Percentiles rank a stretch among this genome's conserved stretches.
Evolutionary conservation across 1,140 invertebrate genomes (phyloP).

Genomic region (Plectrocnemia conspersa): DNA sequence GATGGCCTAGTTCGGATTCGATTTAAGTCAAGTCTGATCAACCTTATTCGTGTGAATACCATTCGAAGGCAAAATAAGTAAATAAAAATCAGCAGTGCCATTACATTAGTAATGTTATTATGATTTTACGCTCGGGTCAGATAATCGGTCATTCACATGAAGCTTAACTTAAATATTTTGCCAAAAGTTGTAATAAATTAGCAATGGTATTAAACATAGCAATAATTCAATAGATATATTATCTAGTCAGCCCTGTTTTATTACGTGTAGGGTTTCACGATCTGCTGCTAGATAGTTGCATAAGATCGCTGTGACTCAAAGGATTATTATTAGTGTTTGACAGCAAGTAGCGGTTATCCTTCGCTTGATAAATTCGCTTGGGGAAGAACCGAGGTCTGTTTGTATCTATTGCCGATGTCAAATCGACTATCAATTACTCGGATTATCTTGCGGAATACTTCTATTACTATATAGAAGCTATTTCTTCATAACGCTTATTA

Average conservation of each 20-base stretch:
- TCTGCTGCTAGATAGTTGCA: conserved; percentile 7
- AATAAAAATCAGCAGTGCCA: too few species aligned
- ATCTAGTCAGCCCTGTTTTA: conserved; percentile 5
- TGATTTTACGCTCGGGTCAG: neutral
- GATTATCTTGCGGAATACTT: too few species aligned
- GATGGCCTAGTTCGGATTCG: too few species aligned
- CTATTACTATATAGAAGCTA: too few species aligned
- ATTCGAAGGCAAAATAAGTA: too few species aligned
- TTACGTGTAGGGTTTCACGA: neutral
- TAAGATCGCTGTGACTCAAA: conserved; percentile 12
- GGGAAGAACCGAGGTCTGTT: too few species aligned
- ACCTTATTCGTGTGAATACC: too few species aligned
- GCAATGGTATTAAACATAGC: neutral
- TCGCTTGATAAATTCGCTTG: conserved; percentile 15
- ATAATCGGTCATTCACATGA: neutral
- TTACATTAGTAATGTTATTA: too few species aligned
- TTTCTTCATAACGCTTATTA: too few species aligned
- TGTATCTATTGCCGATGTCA: too few species aligned
- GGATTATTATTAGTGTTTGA: conserved; percentile 23
- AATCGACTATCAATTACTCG: too few species aligned
- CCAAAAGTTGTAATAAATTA: neutral
- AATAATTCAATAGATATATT: neutral
- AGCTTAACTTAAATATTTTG: neutral
- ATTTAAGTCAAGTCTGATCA: too few species aligned
- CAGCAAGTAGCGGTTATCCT: conserved; percentile 15